Evolutionary conservation across 2,888 invertebrate species (phyloP).

Genomic region (Drosophila vallismaia): DNA sequence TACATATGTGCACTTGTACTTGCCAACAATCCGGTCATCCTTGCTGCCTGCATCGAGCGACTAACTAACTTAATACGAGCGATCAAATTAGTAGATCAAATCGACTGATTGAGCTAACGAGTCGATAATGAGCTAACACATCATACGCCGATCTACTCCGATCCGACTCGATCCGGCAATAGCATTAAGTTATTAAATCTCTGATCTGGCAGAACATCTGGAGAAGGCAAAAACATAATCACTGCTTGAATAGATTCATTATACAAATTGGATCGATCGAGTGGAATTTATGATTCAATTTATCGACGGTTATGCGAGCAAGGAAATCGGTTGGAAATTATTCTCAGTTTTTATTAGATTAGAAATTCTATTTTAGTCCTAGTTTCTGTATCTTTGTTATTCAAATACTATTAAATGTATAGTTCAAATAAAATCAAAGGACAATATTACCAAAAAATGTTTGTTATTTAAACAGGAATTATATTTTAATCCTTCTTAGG

Average conservation of each 20-base stretch:
- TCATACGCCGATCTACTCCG: slow-evolving; percentile 5
- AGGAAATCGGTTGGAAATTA: slow-evolving; percentile 18
- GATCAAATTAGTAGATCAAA: slow-evolving; percentile 53
- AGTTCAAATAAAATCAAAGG: too few relatives aligned
- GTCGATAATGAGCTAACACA: slow-evolving; percentile 63
- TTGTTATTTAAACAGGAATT: too few relatives aligned
- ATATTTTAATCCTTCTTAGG: too few relatives aligned
- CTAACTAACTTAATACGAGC: slow-evolving; percentile 40
- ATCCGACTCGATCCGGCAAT: background rate
- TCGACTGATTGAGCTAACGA: slow-evolving; percentile 55
- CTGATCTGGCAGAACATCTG: slow-evolving; percentile 25
- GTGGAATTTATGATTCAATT: slow-evolving; percentile 20
- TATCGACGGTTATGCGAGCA: slow-evolving; percentile 14
- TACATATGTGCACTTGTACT: slow-evolving; percentile 66
- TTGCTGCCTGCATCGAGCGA: slow-evolving; percentile 59
- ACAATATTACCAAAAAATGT: too few relatives aligned
- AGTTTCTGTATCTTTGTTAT: too few relatives aligned
- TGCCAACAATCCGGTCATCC: slow-evolving; percentile 74
- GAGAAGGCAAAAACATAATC: slow-evolving; percentile 39
- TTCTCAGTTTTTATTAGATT: slow-evolving; percentile 4
- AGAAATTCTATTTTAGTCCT: too few relatives aligned
- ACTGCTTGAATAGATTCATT: slow-evolving; percentile 17
- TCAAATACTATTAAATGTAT: too few relatives aligned
- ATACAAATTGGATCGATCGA: slow-evolving; percentile 39
- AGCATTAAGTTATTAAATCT: slow-evolving; percentile 45